Conservation (phyloP, 2,888 invertebrate species). For the Drosophila rubida region DNA sequence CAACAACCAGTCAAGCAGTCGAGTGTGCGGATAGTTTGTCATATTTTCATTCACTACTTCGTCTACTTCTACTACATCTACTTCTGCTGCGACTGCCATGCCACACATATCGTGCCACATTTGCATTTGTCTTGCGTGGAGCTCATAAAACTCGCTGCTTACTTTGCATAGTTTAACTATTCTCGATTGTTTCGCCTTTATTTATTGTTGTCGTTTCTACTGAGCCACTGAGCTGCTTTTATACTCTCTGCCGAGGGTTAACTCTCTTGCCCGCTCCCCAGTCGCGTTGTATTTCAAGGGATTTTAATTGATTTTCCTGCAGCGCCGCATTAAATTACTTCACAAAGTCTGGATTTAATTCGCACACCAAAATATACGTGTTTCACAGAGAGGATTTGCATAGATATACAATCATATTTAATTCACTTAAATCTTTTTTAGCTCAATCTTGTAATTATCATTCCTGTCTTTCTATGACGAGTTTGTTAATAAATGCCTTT, state of each 20-base stretch:
- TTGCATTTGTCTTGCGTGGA: slow-evolving; percentile 73
- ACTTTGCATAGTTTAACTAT: slow-evolving; percentile 38
- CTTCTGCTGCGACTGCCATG: slow-evolving; percentile 11
- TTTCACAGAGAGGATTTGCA: neutral
- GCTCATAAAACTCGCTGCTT: slow-evolving; percentile 43
- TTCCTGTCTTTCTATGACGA: too few relatives aligned
- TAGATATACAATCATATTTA: neutral
- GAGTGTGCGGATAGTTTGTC: slow-evolving; percentile 68
- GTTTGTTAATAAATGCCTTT: too few relatives aligned
- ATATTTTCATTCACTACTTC: slow-evolving; percentile 48
- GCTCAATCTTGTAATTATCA: too few relatives aligned
- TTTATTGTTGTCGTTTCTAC: neutral
- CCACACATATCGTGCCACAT: slow-evolving; percentile 68
- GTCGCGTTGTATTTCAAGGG: neutral
- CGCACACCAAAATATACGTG: neutral
- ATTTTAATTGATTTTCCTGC: neutral
- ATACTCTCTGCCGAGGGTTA: neutral
- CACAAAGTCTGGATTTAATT: neutral
- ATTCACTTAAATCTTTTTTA: too few relatives aligned
- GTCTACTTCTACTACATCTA: slow-evolving; percentile 14
- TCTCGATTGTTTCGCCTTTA: slow-evolving; percentile 24
- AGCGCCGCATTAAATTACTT: neutral
- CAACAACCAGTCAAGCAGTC: slow-evolving; percentile 36
- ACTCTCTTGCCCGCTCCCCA: neutral
- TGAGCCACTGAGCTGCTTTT: neutral